Base-by-base conservation (phyloP, 35 echinoderm and acorn worm genomes). In the Heliocidaris tuberculata region DNA sequence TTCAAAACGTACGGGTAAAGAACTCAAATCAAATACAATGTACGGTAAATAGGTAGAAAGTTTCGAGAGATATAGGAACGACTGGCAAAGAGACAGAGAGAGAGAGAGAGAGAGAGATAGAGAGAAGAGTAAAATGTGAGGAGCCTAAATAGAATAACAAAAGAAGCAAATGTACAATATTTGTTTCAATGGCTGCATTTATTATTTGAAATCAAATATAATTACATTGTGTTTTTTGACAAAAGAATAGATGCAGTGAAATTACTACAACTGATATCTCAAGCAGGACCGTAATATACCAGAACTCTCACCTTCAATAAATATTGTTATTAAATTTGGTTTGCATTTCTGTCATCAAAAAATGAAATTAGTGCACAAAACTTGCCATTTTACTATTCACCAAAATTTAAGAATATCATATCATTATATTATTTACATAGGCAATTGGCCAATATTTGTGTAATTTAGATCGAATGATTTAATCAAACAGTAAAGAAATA, bases 121-220 rank as follows among this genome's bases (percentile, higher is more conserved):
- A n/a, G n/a, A n/a, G n/a, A n/a, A n/a, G n/a, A n/a, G n/a, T 42
- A 42, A 42, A 42, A 42, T 42, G 35, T 42, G 35, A 3, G 35
- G 35, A 42, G 35, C 35, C 35, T 42, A n/a, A n/a, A 42, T 42
- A 42, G 35, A 42, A 42, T 42, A n/a, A 78, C 65, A 78, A n/a
- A 78, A 7, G 15, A 78, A 19, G 65, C 21, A 21, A 78, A 27
- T n/a, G 27, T 78, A 78, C 21, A 78, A 78, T 27, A n/a, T 78
- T 78, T 78, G 65, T 78, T 78, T 78, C 65, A 78, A 78, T 78
- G 65, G 65, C 65, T 78, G 65, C 65, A 78, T 78, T 78, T 78
- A 78, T 78, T 78, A 78, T 78, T 78, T 78, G 65, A 78, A 78
- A 78, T 78, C 24, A 78, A 27, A n/a, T 78, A 78, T 78, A 17